Evolutionary conservation across 2,888 invertebrate species (phyloP).

Genomic region (Boloria selene): DNA sequence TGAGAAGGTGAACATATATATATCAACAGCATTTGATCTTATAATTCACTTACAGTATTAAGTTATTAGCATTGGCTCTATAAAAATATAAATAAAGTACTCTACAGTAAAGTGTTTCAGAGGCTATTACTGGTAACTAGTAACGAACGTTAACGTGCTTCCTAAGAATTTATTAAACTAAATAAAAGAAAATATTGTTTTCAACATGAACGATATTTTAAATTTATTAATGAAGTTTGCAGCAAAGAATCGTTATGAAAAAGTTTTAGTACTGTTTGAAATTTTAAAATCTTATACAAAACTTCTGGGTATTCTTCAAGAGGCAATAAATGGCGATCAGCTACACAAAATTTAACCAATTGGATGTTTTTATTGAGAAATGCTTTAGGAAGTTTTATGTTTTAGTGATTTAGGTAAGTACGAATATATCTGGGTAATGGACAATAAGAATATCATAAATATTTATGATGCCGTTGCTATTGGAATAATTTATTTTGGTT

Average conservation of each 20-base stretch:
- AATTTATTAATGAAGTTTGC: constrained; percentile 24
- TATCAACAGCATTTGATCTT: too few relatives aligned
- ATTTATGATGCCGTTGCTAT: too few relatives aligned
- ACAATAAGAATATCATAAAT: too few relatives aligned
- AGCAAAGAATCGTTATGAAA: constrained; percentile 25
- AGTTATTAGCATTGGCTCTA: constrained; percentile 11
- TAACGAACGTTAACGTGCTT: constrained; percentile 12
- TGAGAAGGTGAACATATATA: too few relatives aligned
- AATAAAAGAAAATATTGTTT: constrained; percentile 23
- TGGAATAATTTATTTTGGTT: too few relatives aligned
- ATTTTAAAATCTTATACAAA: constrained; percentile 23
- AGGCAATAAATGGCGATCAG: constrained; percentile 14
- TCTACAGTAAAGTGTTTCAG: constrained; percentile 2
- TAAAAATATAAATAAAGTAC: constrained; percentile 9
- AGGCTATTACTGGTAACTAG: constrained; percentile 11
- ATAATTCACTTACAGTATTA: background rate
- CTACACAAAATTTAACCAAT: constrained; percentile 9
- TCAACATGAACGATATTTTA: constrained; percentile 23
- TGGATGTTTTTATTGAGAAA: too few relatives aligned
- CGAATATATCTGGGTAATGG: too few relatives aligned
- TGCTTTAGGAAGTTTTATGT: too few relatives aligned
- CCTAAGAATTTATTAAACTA: constrained; percentile 16
- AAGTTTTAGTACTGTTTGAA: constrained; percentile 25
- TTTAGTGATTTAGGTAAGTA: too few relatives aligned
- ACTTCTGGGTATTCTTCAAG: constrained; percentile 15